Base-by-base conservation (phyloP, 1,140 invertebrate genomes). In the Bombus affinis region DNA sequence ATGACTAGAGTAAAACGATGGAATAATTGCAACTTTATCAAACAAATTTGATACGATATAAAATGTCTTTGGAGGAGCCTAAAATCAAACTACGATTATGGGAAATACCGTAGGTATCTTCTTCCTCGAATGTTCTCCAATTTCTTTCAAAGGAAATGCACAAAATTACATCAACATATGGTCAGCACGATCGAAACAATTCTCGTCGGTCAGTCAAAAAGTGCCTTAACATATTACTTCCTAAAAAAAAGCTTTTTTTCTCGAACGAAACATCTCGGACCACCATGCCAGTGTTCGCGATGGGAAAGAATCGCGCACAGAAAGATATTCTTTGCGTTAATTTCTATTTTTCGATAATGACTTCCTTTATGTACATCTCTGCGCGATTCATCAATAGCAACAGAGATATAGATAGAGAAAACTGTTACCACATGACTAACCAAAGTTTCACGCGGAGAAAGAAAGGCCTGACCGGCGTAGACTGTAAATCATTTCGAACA, bases 401-500 rank as follows among this genome's bases (percentile, higher is more conserved):
- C 12, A 57, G 25, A 57, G 28, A 44, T 84, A 79, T 70, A 79
- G 82, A 84, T 76, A 15, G 66, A 15, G 25, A 37, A 78, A 83
- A 83, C 53, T 59, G 25, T 84, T 76, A 71, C 74, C 74, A 44
- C 74, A 53, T 78, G 74, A 78, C 82, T 62, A 39, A 68, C 35
- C 22, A 28, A 47, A 59, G 39, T 79, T 84, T 62, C 53, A 44
- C 37, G 68, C 1, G 8, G 22, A 15, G 74, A 62, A 44, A 37
- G 18, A 62, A 73, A 39, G n/a, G 10, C 37, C 59, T 15, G 37
- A 12, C n/a, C 44, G 25, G 8, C 15, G 6, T 2, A 25, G 80
- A 86, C 83, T 85, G 87, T 92, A 92, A 91, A 91, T 92, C 91
- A 92, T 91, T 85, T 85, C 25, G 9, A 81, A 80, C 80, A 83